Evolutionary conservation across 2,888 invertebrate genomes (phyloP).

Genomic region (Drosophila lutescens): DNA sequence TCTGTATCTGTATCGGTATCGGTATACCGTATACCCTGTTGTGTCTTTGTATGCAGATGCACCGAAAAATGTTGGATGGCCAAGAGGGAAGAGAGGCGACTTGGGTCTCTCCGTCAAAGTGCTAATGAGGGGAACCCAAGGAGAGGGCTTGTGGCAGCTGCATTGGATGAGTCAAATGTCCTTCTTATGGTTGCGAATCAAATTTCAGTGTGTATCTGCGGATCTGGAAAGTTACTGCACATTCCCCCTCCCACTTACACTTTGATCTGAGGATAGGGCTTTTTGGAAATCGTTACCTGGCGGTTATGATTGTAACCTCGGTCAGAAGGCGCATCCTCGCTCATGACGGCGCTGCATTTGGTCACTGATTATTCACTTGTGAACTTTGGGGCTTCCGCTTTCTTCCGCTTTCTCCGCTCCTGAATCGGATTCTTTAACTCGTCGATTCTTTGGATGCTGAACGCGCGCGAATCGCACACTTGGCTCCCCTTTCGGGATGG

Average conservation of each 20-base stretch:
- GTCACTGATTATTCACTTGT: background rate
- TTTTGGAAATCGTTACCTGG: constrained; percentile 9
- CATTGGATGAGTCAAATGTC: constrained; percentile 71
- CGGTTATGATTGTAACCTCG: constrained; percentile 6
- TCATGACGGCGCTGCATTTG: constrained; percentile 13
- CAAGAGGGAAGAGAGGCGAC: background rate
- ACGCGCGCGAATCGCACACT: constrained; percentile 26
- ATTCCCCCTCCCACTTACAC: background rate
- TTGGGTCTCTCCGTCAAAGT: constrained; percentile 38
- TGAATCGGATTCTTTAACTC: background rate
- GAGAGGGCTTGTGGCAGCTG: constrained; percentile 15
- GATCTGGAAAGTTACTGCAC: background rate
- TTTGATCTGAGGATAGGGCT: background rate
- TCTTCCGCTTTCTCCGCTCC: constrained; percentile 10
- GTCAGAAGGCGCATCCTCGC: constrained; percentile 18
- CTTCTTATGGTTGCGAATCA: constrained; percentile 53
- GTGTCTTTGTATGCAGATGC: constrained; percentile 43
- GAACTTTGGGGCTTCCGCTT: background rate
- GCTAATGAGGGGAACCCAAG: constrained; percentile 56
- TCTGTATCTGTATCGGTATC: constrained; percentile 8
- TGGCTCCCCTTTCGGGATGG: constrained; percentile 2
- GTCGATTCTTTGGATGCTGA: background rate
- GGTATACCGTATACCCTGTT: background rate
- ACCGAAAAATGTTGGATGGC: constrained; percentile 24
- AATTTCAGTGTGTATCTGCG: constrained; percentile 15